Conservation (phyloP, 2,888 invertebrate genomes). For the Erebia palarica region DNA sequence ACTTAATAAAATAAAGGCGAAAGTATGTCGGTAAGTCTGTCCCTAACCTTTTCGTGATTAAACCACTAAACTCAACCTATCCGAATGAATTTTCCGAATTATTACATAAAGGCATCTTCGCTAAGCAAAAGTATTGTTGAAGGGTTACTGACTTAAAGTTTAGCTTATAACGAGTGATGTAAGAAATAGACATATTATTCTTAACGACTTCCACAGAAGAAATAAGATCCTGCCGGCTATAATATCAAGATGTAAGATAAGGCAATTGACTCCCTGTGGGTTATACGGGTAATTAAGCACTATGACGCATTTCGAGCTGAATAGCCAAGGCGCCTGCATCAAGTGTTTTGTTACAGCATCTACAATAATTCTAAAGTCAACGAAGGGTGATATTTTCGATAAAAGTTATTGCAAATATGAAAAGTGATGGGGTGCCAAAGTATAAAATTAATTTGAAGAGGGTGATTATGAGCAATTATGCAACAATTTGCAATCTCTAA, state of each 20-base stretch:
- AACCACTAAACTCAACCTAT: neutral
- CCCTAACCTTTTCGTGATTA: neutral
- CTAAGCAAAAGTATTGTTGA: neutral
- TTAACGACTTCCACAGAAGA: slow-evolving; percentile 18
- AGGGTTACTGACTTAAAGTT: neutral
- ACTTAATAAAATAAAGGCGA: neutral
- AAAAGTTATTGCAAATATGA: neutral
- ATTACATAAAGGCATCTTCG: neutral
- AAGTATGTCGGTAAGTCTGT: neutral
- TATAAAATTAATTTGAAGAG: slow-evolving; percentile 12
- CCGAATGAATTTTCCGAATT: neutral
- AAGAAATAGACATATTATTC: neutral
- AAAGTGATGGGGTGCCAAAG: slow-evolving; percentile 8
- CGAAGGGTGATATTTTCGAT: slow-evolving; percentile 18
- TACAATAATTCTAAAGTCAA: neutral
- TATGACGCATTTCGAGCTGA: slow-evolving; percentile 48
- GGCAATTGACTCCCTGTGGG: slow-evolving; percentile 71
- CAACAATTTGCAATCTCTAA: neutral
- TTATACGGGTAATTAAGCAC: slow-evolving; percentile 78
- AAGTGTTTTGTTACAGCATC: slow-evolving; percentile 47
- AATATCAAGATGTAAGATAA: slow-evolving; percentile 56
- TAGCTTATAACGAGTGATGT: neutral
- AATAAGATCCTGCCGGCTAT: slow-evolving; percentile 30
- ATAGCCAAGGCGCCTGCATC: slow-evolving; percentile 55
- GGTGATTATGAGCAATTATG: neutral